These are phyloP conservation scores for Alcedo quadribrachys DNA, from an alignment of 2,797 vertebrate species.

Conservation along the genomic window DNA sequence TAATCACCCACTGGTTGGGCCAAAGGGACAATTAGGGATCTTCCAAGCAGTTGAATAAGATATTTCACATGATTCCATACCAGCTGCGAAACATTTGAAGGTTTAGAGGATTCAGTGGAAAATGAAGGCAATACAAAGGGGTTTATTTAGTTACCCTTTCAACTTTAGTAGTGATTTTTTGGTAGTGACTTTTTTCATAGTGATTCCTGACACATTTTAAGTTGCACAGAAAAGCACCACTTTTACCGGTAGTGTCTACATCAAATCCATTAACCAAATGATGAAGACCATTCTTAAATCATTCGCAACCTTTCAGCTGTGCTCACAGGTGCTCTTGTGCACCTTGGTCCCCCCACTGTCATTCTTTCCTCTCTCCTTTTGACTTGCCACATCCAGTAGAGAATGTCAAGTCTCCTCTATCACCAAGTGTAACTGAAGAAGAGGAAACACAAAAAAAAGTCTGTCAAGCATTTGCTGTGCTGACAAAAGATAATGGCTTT, in stretches of 20 bases:
- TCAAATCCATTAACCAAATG: not conserved
- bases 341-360: not conserved
- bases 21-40: not conserved
- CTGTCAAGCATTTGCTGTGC: not conserved
- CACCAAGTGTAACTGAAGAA: not conserved
- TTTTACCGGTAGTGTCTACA: not conserved
- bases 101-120: not conserved
- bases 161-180: not conserved
- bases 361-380: not conserved
- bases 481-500: not conserved
- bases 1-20: not conserved
- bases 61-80: not conserved
- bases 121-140: not conserved
- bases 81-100: not conserved
- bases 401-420: not conserved
- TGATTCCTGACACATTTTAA: not conserved
- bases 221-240: not conserved
- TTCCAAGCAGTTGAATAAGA: not conserved
- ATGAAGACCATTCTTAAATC: not conserved
- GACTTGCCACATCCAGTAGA: not conserved
- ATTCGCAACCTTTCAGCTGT: not conserved
- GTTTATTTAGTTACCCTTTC: not conserved
- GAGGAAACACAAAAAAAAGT: not conserved
- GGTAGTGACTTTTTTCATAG: not conserved
- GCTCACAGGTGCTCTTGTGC: not conserved